These are phyloP conservation scores for Rhea americana DNA, from an alignment of 2,113 vertebrate species.

Conservation along the genomic window DNA sequence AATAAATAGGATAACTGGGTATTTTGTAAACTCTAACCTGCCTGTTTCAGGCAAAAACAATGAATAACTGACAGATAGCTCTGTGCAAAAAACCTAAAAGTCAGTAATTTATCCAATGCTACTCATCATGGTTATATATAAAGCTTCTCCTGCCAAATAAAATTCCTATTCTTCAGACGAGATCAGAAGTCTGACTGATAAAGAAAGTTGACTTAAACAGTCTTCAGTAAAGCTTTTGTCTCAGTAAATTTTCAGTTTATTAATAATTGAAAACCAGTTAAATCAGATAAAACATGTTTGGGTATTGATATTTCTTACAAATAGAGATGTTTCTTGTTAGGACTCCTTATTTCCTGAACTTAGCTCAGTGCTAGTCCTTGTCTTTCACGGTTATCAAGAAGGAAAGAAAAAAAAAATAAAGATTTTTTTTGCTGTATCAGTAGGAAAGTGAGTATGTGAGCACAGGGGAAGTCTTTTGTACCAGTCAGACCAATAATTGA, in stretches of 20 bases:
- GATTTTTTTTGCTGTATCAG: background rate
- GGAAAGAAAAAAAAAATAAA: background rate
- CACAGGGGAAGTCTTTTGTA: background rate
- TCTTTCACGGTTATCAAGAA: background rate
- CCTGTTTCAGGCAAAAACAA: background rate
- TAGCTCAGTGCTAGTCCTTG: background rate
- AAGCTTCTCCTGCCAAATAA: background rate
- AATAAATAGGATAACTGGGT: background rate
- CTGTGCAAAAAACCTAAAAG: background rate
- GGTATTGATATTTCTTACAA: background rate
- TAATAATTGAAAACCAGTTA: background rate
- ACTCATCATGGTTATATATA: background rate
- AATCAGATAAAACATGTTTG: background rate
- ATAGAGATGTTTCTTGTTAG: background rate
- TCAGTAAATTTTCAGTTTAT: background rate
- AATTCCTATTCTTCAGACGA: background rate
- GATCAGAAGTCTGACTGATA: background rate
- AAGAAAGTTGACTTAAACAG: background rate
- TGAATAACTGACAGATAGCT: background rate
- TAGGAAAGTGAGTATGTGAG: background rate
- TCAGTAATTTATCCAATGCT: background rate
- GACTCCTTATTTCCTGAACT: background rate
- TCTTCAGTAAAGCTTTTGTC: background rate
- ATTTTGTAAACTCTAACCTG: background rate
- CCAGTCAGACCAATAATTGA: background rate